Percentiles rank a stretch among this genome's conserved stretches.
Evolutionary conservation across 2,888 invertebrate genomes (phyloP).

Genomic region (Cheilosia grossa): DNA sequence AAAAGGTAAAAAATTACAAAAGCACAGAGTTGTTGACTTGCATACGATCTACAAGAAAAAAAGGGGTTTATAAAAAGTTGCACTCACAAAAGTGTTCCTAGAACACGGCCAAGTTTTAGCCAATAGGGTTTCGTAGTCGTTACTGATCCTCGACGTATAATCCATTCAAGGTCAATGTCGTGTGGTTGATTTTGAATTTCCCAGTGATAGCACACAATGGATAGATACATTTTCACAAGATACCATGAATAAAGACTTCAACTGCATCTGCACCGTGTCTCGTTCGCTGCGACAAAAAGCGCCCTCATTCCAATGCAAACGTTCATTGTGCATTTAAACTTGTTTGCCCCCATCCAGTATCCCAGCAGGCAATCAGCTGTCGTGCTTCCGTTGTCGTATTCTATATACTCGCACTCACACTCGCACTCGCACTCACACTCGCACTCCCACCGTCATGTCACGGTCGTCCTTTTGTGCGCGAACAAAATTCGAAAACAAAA

Average conservation of each 20-base stretch:
- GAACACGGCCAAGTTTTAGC: too few relatives aligned
- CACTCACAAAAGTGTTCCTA: too few relatives aligned
- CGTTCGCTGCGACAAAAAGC: constrained; percentile 22
- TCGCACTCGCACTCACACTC: background rate
- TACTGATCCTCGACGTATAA: too few relatives aligned
- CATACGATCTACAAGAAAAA: too few relatives aligned
- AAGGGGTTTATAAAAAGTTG: too few relatives aligned
- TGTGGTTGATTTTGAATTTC: background rate
- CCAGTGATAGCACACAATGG: constrained; percentile 1
- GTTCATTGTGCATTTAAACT: constrained; percentile 50
- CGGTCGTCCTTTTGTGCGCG: constrained; percentile 46
- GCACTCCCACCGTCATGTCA: background rate
- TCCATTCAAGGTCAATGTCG: too few relatives aligned
- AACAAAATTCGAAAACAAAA: constrained; percentile 66
- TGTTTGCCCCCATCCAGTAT: constrained; percentile 24
- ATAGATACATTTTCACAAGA: background rate
- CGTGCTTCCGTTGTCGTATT: constrained; percentile 53
- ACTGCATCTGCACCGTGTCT: background rate
- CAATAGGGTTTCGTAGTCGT: too few relatives aligned
- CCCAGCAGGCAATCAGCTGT: constrained; percentile 59
- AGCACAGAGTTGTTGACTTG: too few relatives aligned
- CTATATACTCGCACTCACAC: background rate
- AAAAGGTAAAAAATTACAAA: too few relatives aligned
- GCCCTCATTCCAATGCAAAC: constrained; percentile 23
- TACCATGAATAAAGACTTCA: background rate